Conservation (phyloP, 2,888 invertebrate genomes). For the Xiphydria camelus region DNA sequence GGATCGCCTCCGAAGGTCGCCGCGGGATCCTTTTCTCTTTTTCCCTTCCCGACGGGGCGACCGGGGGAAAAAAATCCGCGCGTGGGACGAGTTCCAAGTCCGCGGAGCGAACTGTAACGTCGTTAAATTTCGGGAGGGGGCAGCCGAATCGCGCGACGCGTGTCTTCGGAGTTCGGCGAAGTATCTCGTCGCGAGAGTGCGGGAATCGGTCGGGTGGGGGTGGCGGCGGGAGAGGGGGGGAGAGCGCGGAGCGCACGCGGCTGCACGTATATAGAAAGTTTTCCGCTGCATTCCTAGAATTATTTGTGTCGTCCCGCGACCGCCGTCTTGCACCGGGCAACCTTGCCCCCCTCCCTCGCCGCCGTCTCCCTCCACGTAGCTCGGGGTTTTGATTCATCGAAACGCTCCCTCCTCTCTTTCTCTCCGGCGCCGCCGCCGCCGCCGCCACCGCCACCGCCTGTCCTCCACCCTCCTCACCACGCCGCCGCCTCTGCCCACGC, state of each 20-base stretch:
- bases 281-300: constrained; percentile 16
- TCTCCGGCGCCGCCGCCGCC: not conserved
- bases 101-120: no score
- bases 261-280: constrained; percentile 7
- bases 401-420: constrained; percentile 12
- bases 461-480: constrained; percentile 1
- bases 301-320: constrained; percentile 14
- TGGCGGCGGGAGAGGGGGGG: no score
- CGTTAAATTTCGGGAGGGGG: no score
- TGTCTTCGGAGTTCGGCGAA: not conserved
- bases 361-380: constrained; percentile 45
- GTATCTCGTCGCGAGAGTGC: not conserved
- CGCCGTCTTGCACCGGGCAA: constrained; percentile 5
- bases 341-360: constrained; percentile 2
- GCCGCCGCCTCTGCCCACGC: not conserved
- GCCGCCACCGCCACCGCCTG: not conserved
- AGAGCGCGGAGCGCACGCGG: no score
- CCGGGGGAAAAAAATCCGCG: no score
- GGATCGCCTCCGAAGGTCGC: no score
- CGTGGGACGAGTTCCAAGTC: no score
- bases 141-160: not conserved
- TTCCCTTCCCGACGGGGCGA: no score
- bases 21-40: no score
- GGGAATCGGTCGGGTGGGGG: not conserved
- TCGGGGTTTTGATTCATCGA: constrained; percentile 14